A percentile compares a stretch with the other conserved stretches of the same genome.
These are phyloP conservation scores for Cryptocephalus moraei DNA, from an alignment of 2,888 invertebrate genomes.

Conservation along the genomic window DNA sequence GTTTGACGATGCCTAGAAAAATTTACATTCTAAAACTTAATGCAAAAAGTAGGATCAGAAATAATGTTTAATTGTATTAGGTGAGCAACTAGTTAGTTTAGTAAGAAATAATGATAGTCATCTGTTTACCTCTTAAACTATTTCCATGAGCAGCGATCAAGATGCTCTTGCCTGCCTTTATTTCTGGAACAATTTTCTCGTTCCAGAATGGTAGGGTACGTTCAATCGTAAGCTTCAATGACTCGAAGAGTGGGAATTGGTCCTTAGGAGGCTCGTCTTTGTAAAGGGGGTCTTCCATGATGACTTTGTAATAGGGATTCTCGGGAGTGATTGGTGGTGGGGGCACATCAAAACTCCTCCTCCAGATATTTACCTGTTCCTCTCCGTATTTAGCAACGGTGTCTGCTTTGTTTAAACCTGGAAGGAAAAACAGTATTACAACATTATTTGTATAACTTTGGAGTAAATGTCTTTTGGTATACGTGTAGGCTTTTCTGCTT, in stretches of 20 bases:
- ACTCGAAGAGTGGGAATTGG: conserved; percentile 78
- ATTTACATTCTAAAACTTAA: not conserved
- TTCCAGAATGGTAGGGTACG: conserved; percentile 87
- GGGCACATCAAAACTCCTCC: conserved; percentile 75
- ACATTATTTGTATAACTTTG: not conserved
- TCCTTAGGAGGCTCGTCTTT: conserved; percentile 58
- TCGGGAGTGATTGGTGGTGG: conserved; percentile 76
- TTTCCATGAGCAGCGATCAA: conserved; percentile 85
- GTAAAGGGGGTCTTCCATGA: conserved; percentile 67
- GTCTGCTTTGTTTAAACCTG: conserved; percentile 52
- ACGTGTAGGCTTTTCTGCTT: not conserved
- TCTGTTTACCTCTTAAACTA: conserved; percentile 57
- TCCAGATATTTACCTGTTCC: conserved; percentile 66
- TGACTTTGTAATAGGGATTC: conserved; percentile 67
- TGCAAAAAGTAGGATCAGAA: not conserved
- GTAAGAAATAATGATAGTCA: too few species aligned
- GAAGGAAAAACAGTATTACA: not conserved
- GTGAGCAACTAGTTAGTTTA: too few species aligned
- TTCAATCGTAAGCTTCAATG: conserved; percentile 73
- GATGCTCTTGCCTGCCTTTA: conserved; percentile 72
- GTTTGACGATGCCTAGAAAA: conserved; percentile 57
- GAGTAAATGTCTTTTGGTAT: not conserved
- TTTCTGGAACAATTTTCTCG: conserved; percentile 72
- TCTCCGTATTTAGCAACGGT: conserved; percentile 58
- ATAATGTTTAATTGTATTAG: too few species aligned